These are phyloP conservation scores for Nomada ruficornis DNA, from an alignment of 2,888 invertebrate species.

Conservation along the genomic window DNA sequence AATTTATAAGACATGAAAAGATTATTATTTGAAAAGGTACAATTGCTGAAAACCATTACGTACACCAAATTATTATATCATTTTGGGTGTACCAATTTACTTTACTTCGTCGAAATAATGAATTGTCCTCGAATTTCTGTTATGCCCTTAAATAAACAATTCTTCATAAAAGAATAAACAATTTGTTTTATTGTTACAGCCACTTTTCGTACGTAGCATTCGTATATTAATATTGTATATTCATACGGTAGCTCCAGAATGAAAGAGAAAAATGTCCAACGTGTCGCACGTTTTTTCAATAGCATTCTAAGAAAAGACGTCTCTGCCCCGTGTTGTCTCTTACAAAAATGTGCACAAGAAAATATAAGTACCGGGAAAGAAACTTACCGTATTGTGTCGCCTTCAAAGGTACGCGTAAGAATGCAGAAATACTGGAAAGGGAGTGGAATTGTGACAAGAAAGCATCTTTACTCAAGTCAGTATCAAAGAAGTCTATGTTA, in stretches of 20 bases:
- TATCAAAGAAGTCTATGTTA: not conserved
- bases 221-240: too few species aligned
- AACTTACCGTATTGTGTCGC: not conserved
- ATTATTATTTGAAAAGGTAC: too few species aligned
- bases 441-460: not conserved
- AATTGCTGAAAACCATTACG: too few species aligned
- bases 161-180: too few species aligned
- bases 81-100: too few species aligned
- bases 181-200: too few species aligned
- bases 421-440: not conserved
- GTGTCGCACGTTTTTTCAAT: not conserved
- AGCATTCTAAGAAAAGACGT: not conserved
- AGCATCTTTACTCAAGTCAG: not conserved
- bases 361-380: slow-evolving; percentile 16
- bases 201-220: too few species aligned
- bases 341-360: not conserved
- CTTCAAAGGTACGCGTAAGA: slow-evolving; percentile 6
- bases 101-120: too few species aligned
- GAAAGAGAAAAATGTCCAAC: not conserved
- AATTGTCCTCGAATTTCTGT: too few species aligned
- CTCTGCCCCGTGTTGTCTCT: not conserved
- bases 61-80: too few species aligned
- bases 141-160: too few species aligned
- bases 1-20: too few species aligned
- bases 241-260: not conserved